A percentile compares a stretch with the other conserved stretches of the same genome.
phyloP scores from a whole-genome alignment of 2,113 vertebrate species.

The Cervus canadensis region DNA sequence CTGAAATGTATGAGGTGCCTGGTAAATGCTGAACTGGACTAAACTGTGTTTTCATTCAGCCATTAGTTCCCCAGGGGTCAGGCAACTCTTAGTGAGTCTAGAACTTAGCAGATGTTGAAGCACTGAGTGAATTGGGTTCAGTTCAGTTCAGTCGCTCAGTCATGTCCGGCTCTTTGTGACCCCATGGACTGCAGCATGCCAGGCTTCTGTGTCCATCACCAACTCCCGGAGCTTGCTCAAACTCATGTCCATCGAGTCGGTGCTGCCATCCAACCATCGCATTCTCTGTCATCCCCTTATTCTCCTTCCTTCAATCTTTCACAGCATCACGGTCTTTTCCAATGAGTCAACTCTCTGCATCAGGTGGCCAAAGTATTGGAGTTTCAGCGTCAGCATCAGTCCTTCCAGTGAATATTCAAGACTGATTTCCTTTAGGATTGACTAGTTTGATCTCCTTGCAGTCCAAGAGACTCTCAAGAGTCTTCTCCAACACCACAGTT shows the following conservation, averaged over 20 bases:
- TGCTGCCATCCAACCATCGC: background rate
- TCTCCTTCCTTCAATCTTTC: background rate
- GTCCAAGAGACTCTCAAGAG: background rate
- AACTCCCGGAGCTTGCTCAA: background rate
- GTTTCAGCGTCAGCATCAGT: background rate
- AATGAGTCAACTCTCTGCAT: background rate
- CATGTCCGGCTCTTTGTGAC: background rate
- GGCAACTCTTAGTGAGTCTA: background rate
- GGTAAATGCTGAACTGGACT: background rate
- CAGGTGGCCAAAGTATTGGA: background rate
- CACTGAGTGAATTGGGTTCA: background rate
- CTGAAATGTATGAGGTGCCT: background rate
- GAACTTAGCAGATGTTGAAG: background rate
- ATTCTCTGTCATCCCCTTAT: background rate
- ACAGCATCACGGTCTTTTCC: background rate
- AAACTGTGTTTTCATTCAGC: background rate
- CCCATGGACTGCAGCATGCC: background rate
- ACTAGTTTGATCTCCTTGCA: background rate
- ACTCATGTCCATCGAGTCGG: background rate
- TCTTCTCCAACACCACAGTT: background rate
- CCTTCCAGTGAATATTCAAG: background rate
- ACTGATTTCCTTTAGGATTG: background rate
- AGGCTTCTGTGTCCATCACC: background rate
- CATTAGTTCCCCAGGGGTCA: background rate
- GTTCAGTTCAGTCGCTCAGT: background rate